Conservation (phyloP, 2,797 vertebrate genomes). For the Balearica regulorum region DNA sequence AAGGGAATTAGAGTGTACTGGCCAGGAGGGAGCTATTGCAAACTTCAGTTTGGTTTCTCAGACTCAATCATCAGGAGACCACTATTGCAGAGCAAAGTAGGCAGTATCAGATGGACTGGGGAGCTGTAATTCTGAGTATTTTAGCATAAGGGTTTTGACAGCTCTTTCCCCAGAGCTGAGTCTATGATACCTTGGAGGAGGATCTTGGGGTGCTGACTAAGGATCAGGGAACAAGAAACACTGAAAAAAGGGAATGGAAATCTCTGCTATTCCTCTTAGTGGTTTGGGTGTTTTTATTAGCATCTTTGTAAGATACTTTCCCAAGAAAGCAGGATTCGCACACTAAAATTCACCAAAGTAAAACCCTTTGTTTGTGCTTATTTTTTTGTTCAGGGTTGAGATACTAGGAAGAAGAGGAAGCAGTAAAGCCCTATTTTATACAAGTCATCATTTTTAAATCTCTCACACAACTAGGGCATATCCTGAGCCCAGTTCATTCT, state of each 20-base stretch:
- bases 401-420: neutral
- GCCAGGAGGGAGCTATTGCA: neutral
- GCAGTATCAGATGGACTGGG: neutral
- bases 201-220: neutral
- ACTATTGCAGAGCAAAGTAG: neutral
- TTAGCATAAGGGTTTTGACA: neutral
- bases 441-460: neutral
- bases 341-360: neutral
- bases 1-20: neutral
- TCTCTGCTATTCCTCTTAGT: neutral
- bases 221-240: neutral
- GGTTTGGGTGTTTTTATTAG: neutral
- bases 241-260: neutral
- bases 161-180: neutral
- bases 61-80: neutral
- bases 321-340: neutral
- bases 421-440: neutral
- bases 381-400: neutral
- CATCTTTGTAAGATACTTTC: neutral
- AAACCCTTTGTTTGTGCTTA: neutral
- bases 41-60: neutral
- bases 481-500: neutral
- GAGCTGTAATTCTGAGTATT: neutral
- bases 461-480: neutral
- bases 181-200: neutral